phyloP scores from a whole-genome alignment of 2,113 vertebrate species.

The Mungos mungo region DNA sequence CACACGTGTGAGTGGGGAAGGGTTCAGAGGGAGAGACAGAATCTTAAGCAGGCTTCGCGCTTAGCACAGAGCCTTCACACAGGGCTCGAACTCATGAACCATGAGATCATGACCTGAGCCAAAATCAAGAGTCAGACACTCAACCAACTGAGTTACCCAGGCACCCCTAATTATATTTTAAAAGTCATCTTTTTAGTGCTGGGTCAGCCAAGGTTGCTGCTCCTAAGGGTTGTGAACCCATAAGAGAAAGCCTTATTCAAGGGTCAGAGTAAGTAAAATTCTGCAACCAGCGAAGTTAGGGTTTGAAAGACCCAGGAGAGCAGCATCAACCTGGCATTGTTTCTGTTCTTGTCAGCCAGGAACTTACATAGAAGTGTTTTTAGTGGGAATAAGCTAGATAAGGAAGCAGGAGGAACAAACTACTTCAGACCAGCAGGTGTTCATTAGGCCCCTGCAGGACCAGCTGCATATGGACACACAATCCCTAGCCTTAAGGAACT shows the following conservation, averaged over 20 bases:
- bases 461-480: not conserved
- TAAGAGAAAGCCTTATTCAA: not conserved
- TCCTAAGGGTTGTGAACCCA: not conserved
- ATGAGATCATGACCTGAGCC: too few species aligned
- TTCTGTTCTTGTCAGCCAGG: not conserved
- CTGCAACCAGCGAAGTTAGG: not conserved
- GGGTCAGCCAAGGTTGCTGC: not conserved
- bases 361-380: not conserved
- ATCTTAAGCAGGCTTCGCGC: too few species aligned
- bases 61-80: too few species aligned
- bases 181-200: conserved; percentile 41
- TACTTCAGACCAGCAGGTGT: not conserved
- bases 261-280: not conserved
- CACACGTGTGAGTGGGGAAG: too few species aligned
- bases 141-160: too few species aligned
- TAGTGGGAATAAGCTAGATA: conserved; percentile 8
- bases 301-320: not conserved
- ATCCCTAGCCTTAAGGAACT: not conserved
- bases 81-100: too few species aligned
- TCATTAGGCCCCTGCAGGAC: not conserved
- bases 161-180: not conserved
- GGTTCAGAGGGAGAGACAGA: too few species aligned
- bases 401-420: not conserved
- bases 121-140: too few species aligned
- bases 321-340: not conserved